A percentile compares a stretch with the other conserved stretches of the same genome.
Evolutionary conservation across 2,888 invertebrate species (phyloP).

Genomic region (Sycophila texana): DNA sequence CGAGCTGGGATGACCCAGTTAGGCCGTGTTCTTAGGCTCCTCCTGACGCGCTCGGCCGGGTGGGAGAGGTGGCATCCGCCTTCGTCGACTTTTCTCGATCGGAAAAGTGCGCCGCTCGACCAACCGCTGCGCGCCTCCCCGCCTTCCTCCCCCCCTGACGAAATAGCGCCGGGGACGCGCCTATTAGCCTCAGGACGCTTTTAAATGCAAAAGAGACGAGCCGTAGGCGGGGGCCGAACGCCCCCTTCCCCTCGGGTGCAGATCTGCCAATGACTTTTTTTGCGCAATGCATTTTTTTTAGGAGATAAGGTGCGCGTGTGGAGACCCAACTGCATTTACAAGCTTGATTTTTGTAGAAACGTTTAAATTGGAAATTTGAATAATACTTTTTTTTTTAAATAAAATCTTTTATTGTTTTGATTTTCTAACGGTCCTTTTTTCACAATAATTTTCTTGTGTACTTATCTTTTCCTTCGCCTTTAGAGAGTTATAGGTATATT

Average conservation of each 20-base stretch:
- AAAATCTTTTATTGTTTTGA: neutral
- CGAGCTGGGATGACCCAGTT: conserved; percentile 74
- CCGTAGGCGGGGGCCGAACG: neutral
- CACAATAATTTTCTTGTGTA: no score
- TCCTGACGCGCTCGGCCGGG: neutral
- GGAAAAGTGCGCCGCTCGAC: conserved; percentile 8
- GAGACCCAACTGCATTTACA: neutral
- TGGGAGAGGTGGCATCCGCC: conserved; percentile 70
- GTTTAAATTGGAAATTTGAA: no score
- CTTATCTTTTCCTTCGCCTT: no score
- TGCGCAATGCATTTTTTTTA: conserved; percentile 27
- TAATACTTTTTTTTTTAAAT: no score
- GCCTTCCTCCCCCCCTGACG: conserved; percentile 16
- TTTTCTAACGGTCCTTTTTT: no score
- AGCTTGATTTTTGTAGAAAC: no score
- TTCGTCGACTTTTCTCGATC: conserved; percentile 49
- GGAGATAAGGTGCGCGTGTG: neutral
- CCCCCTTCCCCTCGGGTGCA: neutral
- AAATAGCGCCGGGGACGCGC: conserved; percentile 39
- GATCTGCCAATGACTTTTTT: conserved; percentile 15
- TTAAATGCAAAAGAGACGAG: conserved; percentile 8
- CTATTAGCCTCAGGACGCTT: conserved; percentile 42
- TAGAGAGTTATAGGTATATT: no score
- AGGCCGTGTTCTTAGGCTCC: conserved; percentile 19
- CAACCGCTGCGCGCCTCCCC: conserved; percentile 37